Base-by-base conservation (phyloP, 2,888 invertebrate species). In the Phanerotoma sp. region DNA sequence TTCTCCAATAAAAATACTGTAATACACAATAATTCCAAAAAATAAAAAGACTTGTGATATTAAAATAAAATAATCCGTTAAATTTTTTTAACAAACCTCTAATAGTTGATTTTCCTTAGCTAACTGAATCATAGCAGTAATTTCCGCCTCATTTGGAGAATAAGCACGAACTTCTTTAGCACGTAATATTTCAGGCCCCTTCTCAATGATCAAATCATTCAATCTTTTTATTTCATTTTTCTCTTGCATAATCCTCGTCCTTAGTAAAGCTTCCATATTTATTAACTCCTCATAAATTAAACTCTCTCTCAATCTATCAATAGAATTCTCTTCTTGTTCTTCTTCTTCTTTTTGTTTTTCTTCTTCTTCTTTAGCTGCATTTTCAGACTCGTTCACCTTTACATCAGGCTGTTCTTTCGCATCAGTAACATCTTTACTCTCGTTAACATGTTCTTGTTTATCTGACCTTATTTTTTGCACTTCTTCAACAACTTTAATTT, bases 231-330 rank as follows among this genome's bases (percentile, higher is more conserved):
- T 86, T 79, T 91, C 89, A 35, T 84, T 84, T 64, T 84, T 85
- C 76, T 91, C 91, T 0, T 83, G 82, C 68, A 85, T 84, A 50
- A 91, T 88, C 69, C 86, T 84, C 1, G 84, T 83, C 69, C 86
- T 84, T 10, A 91, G 75, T 42, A 86, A 80, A 1, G 85, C 83
- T 62, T 89, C 88, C 66, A 91, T 80, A 60, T 84, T 84, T 22
- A 87, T 73, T 21, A 82, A 66, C 68, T 82, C 82, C 56, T 80
- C 79, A 44, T 79, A 77, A 51, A 77, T 71, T 22, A 77, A 65
- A 55, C 58, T 70, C 37, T 77, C 76, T 28, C 70, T 69, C 1
- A 77, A 57, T 54, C 66, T 72, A 18, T 74, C 73, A 21, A 71
- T 59, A 30, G 64, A 65, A 58, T 70, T 63, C 41, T 75, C 71